Evolutionary conservation across 2,888 invertebrate genomes (phyloP).

Genomic region (Muscina levida): DNA sequence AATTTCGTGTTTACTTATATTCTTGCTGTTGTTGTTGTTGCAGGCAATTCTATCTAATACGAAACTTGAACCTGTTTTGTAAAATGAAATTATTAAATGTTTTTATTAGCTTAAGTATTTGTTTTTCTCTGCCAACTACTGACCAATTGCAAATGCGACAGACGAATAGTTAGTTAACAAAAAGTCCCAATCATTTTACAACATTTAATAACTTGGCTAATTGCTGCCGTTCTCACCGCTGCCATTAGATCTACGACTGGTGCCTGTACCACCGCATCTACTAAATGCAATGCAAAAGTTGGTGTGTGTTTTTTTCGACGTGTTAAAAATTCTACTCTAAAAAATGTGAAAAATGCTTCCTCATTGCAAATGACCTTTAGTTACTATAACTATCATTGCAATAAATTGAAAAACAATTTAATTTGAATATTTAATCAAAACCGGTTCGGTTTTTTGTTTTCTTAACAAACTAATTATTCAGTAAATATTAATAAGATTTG

Average conservation of each 20-base stretch:
- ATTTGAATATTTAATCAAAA: slow-evolving; percentile 49
- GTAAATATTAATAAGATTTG: slow-evolving; percentile 35
- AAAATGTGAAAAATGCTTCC: slow-evolving; percentile 50
- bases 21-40: slow-evolving; percentile 38
- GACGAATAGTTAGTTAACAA: slow-evolving; percentile 22
- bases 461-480: slow-evolving; percentile 8
- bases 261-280: neutral
- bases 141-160: slow-evolving; percentile 33
- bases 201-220: slow-evolving; percentile 62
- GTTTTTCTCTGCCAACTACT: neutral
- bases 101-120: slow-evolving; percentile 25
- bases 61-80: slow-evolving; percentile 55
- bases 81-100: slow-evolving; percentile 54
- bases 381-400: slow-evolving; percentile 34
- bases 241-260: slow-evolving; percentile 12
- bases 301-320: slow-evolving; percentile 24
- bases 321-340: slow-evolving; percentile 46
- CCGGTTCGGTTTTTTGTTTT: slow-evolving; percentile 41
- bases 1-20: slow-evolving; percentile 39
- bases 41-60: slow-evolving; percentile 22
- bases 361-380: slow-evolving; percentile 59
- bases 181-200: slow-evolving; percentile 47
- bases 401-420: slow-evolving; percentile 54
- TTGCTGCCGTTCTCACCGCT: slow-evolving; percentile 52
- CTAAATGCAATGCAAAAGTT: slow-evolving; percentile 33